Evolutionary conservation across 2,797 vertebrate genomes (phyloP), one percentile per base, ranked within the genome.

Genomic region (Trachurus trachurus): DNA sequence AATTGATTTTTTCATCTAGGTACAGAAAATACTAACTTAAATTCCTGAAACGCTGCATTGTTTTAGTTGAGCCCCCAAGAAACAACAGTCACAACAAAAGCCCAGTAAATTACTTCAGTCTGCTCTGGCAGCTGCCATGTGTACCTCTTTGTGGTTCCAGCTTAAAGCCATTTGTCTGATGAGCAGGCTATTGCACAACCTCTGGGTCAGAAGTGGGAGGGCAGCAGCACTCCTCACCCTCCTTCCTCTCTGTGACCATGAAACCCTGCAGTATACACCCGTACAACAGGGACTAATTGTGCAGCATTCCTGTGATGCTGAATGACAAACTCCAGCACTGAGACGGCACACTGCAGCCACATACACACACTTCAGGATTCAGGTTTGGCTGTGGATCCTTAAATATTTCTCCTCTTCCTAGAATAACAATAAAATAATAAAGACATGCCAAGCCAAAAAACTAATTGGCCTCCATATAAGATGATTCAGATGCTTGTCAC

Each of bases 211-310:
- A 89, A 88, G 76, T 90, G 89, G 85, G 93, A 87, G 92, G 93
- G 91, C 92, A 91, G 31, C 87, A 89, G 73, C 75, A 40, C 66
- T 78, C 71, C 63, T 83, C 64, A 47, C 66, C 87, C 87, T 88
- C 87, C 87, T 90, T 80, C 80, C 90, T 92, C 91, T 87, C 87
- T 90, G 91, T 84, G 92, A 87, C 91, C 79, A 86, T 63, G 95
- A 92, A 89, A 83, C 80, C 84, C 89, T 82, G 78, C 82, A 80
- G 90, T 92, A 94, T 92, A 93, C 87, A 58, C 76, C 92, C 92
- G 93, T 89, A 95, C 89, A 95, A 94, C 94, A 92, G 91, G 75
- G 88, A 80, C 52, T 85, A 90, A 94, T 81, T 93, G 94, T 95
- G 93, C 87, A 92, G 94, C 90, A 84, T 87, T 86, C 29, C 59